Evolutionary conservation across 2,888 invertebrate species (phyloP).

Genomic region (Nomada ruficornis): DNA sequence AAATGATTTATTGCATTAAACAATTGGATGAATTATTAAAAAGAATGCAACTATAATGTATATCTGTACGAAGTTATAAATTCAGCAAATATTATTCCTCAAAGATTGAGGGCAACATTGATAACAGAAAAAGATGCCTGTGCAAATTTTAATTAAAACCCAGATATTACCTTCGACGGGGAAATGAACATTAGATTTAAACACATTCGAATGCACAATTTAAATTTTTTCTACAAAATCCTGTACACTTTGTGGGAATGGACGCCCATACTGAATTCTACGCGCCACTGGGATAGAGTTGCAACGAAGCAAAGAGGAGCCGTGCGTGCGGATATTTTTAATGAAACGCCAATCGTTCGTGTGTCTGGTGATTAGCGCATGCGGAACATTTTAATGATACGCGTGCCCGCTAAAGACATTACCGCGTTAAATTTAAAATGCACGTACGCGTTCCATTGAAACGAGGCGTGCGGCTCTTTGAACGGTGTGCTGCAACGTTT

Average conservation of each 20-base stretch:
- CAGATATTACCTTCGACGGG: too few relatives aligned
- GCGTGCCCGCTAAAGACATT: conserved; percentile 43
- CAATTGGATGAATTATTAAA: too few relatives aligned
- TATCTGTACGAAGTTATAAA: too few relatives aligned
- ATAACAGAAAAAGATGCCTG: too few relatives aligned
- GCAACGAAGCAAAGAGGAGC: conserved; percentile 37
- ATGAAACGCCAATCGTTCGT: conserved; percentile 54
- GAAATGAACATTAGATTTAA: too few relatives aligned
- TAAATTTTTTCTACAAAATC: too few relatives aligned
- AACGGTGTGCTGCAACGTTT: conserved; percentile 13
- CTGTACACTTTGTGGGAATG: neutral
- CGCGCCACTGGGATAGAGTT: conserved; percentile 42
- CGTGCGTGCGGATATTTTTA: conserved; percentile 59
- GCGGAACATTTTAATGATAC: conserved; percentile 60
- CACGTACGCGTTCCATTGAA: conserved; percentile 41
- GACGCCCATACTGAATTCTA: neutral
- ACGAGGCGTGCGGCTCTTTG: conserved; percentile 29
- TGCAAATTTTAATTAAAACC: too few relatives aligned
- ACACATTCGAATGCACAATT: too few relatives aligned
- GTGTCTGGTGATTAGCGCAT: conserved; percentile 61
- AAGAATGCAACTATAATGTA: too few relatives aligned
- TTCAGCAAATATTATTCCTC: too few relatives aligned
- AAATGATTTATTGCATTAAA: too few relatives aligned
- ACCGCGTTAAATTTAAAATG: conserved; percentile 51
- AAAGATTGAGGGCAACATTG: too few relatives aligned